These are phyloP conservation scores for Chlorops oryzae DNA, from an alignment of 1,140 invertebrate genomes.

Conservation along the genomic window DNA sequence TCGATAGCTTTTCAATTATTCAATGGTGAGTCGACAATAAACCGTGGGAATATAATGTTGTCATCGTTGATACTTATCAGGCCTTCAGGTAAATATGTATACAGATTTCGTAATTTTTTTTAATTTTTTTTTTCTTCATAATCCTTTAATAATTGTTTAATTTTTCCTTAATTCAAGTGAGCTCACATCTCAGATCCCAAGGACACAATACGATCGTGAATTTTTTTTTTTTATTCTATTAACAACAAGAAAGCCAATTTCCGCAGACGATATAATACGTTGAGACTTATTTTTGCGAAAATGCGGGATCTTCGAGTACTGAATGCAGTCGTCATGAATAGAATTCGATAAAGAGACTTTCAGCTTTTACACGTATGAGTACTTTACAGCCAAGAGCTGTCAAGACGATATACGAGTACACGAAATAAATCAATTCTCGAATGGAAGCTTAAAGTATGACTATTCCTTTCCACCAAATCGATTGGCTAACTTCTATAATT, in stretches of 20 bases:
- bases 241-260: too few relatives aligned
- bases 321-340: slow-evolving; percentile 11
- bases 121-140: neutral
- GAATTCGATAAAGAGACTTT: neutral
- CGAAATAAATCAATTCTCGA: slow-evolving; percentile 1
- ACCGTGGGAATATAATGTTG: slow-evolving; percentile 14
- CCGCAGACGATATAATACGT: neutral
- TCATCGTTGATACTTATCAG: slow-evolving; percentile 3
- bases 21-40: slow-evolving; percentile 6
- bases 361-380: slow-evolving; percentile 10
- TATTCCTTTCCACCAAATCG: slow-evolving; percentile 4
- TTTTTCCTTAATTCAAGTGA: slow-evolving; percentile 2
- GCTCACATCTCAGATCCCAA: neutral
- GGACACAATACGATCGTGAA: slow-evolving; percentile 3
- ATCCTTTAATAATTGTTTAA: neutral
- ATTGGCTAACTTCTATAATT: slow-evolving; percentile 3
- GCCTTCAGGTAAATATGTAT: slow-evolving; percentile 10
- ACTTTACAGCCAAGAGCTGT: neutral
- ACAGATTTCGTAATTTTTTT: too few relatives aligned
- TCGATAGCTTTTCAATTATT: slow-evolving; percentile 7
- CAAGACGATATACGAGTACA: neutral
- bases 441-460: slow-evolving; percentile 2
- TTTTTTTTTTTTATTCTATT: slow-evolving; percentile 15
- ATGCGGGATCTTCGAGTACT: slow-evolving; percentile 2
- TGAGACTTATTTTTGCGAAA: neutral